Evolutionary conservation across 2,113 vertebrate genomes (phyloP).

Genomic region (Eonycteris spelaea): DNA sequence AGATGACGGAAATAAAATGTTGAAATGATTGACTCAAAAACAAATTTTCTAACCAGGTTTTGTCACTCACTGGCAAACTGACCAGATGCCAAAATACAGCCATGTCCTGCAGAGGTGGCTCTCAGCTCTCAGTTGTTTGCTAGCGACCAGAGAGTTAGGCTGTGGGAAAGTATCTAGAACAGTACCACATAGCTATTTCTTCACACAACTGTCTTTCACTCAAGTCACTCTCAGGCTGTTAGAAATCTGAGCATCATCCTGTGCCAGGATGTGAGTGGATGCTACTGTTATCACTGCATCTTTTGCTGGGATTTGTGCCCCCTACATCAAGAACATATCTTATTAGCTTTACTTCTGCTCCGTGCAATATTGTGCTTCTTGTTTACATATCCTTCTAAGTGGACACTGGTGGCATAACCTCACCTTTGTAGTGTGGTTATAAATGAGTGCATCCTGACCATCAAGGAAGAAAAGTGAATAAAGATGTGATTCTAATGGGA

Average conservation of each 20-base stretch:
- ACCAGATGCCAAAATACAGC: background rate
- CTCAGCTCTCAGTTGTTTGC: background rate
- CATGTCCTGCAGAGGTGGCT: background rate
- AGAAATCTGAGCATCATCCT: background rate
- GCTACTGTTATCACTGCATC: background rate
- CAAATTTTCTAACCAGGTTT: background rate
- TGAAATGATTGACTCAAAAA: background rate
- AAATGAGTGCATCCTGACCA: background rate
- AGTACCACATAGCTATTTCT: background rate
- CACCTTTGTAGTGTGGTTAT: background rate
- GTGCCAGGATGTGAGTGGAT: background rate
- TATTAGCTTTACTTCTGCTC: background rate
- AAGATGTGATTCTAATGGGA: rapidly evolving
- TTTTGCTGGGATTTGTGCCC: background rate
- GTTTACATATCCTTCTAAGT: background rate
- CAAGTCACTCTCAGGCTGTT: background rate
- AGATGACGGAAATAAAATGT: background rate
- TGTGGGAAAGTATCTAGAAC: background rate
- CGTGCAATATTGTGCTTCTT: background rate
- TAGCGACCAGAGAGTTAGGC: background rate
- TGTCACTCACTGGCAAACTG: background rate
- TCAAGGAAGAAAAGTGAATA: background rate
- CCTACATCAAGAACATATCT: background rate
- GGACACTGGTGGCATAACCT: background rate
- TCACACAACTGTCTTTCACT: background rate